Evolutionary conservation across 1,140 invertebrate genomes (phyloP), one percentile per base, ranked within the genome.

Genomic region (Wasmannia auropunctata): DNA sequence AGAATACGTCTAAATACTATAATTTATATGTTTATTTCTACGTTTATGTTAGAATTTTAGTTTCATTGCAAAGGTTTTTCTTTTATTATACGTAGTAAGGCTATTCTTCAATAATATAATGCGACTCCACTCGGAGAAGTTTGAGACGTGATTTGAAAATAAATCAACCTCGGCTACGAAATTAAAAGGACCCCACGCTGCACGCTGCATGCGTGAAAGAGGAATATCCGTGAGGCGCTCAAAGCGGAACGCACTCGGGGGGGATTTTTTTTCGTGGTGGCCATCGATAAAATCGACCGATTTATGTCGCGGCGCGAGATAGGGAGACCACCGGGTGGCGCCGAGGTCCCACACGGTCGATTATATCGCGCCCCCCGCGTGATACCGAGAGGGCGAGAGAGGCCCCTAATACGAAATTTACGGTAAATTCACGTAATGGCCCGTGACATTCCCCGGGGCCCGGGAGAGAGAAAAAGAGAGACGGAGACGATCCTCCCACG

Each of bases 371-470:
- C 46, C 46, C 46, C 46, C 63, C 84, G 65, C 37, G 75, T 63
- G 84, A 80, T 62, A 63, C 28, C 54, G 40, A 65, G 31, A 34
- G 60, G 51, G 34, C 5, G 40, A 63, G 76, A 85, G 76, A 63
- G n/a, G n/a, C n/a, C 60, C 19, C 87, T 87, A 88, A 91, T 89
- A 88, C 85, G 34, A 91, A 91, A 88, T 92, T 91, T 91, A 90
- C 76, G 88, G 91, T 89, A 89, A 91, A 91, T 89, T 88, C 87
- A 62, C 43, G 75, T 91, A 92, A 91, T 91, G 90, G 86, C 76
- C 86, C 86, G 83, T 89, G 91, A 91, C 91, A 92, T 91, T 91
- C 87, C n/a, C n/a, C 54, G 11, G 6, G 63, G 60, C 2, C 70
- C 80, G n/a, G 79, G 79, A 88, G 74, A 77, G 49, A 83, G 31